A percentile compares a stretch with the other conserved stretches of the same genome.
phyloP scores from a whole-genome alignment of 2,113 vertebrate species.

The Ailurus styani region DNA sequence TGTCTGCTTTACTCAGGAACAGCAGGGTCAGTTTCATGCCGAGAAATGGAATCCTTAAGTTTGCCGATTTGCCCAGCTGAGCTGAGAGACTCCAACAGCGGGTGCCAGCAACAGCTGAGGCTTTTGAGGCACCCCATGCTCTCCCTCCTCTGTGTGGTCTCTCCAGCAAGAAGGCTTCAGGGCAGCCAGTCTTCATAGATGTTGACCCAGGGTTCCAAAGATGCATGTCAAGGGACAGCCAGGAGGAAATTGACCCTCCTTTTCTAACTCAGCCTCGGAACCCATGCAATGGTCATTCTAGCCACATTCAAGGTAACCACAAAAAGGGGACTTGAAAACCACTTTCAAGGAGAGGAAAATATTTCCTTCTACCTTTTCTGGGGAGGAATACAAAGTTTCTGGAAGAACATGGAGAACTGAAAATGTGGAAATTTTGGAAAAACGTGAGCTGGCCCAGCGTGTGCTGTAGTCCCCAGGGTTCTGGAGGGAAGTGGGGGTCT shows the following conservation, averaged over 20 bases:
- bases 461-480: fast-evolving
- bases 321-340: no score
- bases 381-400: background rate
- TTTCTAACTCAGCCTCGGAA: background rate
- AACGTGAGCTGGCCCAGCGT: fast-evolving
- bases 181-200: background rate
- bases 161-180: no score
- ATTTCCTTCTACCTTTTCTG: background rate
- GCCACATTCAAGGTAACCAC: fast-evolving
- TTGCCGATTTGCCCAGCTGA: background rate
- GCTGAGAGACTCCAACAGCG: background rate
- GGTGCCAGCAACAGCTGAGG: no score
- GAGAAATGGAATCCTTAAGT: background rate
- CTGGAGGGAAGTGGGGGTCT: fast-evolving
- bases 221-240: background rate
- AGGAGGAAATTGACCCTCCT: fast-evolving
- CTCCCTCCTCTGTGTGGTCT: fast-evolving
- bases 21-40: fast-evolving
- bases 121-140: background rate
- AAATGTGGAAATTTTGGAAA: background rate
- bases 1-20: fast-evolving
- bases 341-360: background rate
- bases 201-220: fast-evolving
- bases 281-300: fast-evolving
- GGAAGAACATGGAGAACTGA: background rate